Evolutionary conservation across 2,113 vertebrate species (phyloP).

Genomic region (Osmerus eperlanus): DNA sequence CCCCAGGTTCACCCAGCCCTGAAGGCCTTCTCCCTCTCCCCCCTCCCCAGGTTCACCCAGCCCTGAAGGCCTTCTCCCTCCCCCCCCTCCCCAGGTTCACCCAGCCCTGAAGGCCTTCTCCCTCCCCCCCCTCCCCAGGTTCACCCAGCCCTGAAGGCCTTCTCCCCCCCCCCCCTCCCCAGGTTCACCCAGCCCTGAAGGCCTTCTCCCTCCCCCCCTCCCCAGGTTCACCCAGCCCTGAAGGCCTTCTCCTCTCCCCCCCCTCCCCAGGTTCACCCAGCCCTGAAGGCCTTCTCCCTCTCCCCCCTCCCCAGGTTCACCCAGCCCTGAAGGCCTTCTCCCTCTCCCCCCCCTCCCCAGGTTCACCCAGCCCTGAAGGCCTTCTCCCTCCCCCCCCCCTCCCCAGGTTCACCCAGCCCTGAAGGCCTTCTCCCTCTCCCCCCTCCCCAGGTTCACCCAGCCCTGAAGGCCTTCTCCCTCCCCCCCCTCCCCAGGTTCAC

Average conservation of each 20-base stretch:
- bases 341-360: no score
- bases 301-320: slow-evolving; percentile 33
- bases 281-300: slow-evolving; percentile 81
- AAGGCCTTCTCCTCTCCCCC: slow-evolving; percentile 78
- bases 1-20: slow-evolving; percentile 71
- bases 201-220: slow-evolving; percentile 68
- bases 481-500: slow-evolving; percentile 65
- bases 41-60: slow-evolving; percentile 64
- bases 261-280: slow-evolving; percentile 63
- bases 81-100: slow-evolving; percentile 33
- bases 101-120: slow-evolving; percentile 87
- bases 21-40: slow-evolving; percentile 77
- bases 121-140: slow-evolving; percentile 58
- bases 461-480: slow-evolving; percentile 56
- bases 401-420: slow-evolving; percentile 71
- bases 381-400: slow-evolving; percentile 57
- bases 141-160: slow-evolving; percentile 81
- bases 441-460: slow-evolving; percentile 76
- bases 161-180: not conserved
- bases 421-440: slow-evolving; percentile 77
- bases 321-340: slow-evolving; percentile 87
- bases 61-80: slow-evolving; percentile 81
- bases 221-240: slow-evolving; percentile 71
- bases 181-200: slow-evolving; percentile 85
- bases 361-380: slow-evolving; percentile 84